Base-by-base conservation (phyloP, 2,888 invertebrate species). In the Eucriotettix oculatus region DNA sequence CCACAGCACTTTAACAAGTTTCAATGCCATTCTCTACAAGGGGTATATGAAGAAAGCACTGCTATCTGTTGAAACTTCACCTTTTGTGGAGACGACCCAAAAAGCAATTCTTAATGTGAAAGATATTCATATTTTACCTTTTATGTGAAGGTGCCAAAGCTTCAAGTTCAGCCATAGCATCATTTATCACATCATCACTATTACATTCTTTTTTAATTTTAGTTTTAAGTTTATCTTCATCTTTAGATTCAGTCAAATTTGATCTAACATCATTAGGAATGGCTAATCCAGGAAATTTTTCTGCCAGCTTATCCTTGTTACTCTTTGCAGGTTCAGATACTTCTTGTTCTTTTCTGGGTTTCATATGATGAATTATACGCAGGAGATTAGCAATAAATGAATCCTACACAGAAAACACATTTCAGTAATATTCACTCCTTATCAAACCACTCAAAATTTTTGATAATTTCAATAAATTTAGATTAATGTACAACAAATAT, bases 281-380 rank as follows among this genome's bases (percentile, higher is more conserved):
- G 0, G 90, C 89, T 52, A 92, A 72, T 0, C 85, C 90, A 9
- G 91, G 91, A 72, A 90, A 91, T 72, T 87, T 86, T 52, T 74
- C 71, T 0, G 84, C 81, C 52, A 90, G 69, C 55, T 78, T 76
- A 64, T 85, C 81, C 56, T 76, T 69, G 52, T 68, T 68, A 1
- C 60, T 73, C 64, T 75, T 76, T 3, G 66, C 71, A 29, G 69
- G 69, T 42, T 54, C 41, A 29, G 65, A 66, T 60, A 67, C 67
- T 53, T 67, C 61, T 61, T 66, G 64, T 59, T 62, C 60, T 58
- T 63, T 9, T 56, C 66, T 71, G 9, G 89, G 87, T 71, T 87
- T 87, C 97, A 98, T 97, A 68, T 94, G 90, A 68, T 95, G 90
- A 64, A 99, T 97, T 58, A 99, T 89, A 60, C 98, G 83, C 42